A percentile compares a stretch with the other conserved stretches of the same genome.
Conservation (phyloP, 2,797 vertebrate genomes). For the Onychomys torridus region DNA sequence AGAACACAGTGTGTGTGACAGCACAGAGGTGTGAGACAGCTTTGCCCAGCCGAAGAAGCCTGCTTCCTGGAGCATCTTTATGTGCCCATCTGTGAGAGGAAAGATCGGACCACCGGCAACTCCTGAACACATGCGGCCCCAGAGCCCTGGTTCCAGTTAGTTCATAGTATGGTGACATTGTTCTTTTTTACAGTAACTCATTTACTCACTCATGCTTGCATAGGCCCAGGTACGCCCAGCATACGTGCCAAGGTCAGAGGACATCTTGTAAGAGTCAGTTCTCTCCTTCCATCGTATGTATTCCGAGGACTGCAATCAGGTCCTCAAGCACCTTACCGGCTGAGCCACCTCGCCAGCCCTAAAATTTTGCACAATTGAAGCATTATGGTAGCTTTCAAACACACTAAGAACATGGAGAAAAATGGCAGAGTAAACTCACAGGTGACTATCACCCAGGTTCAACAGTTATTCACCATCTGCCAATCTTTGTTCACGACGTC, state of each 20-base stretch:
- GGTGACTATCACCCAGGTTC: not conserved
- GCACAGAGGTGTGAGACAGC: not conserved
- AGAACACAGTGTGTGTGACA: not conserved
- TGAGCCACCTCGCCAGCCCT: not conserved
- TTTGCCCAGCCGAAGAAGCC: not conserved
- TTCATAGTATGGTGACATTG: not conserved
- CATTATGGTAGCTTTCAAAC: conserved; percentile 4
- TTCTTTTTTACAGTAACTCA: too few species aligned
- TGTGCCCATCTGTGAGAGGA: not conserved
- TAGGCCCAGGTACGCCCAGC: too few species aligned
- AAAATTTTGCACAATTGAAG: not conserved
- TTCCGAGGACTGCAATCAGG: not conserved
- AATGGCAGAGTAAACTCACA: not conserved
- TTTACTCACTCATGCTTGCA: not conserved
- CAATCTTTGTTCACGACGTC: not conserved
- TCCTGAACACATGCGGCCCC: not conserved
- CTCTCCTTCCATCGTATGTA: too few species aligned
- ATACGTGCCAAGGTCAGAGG: not conserved
- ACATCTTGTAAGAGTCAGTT: not conserved
- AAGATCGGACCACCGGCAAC: not conserved
- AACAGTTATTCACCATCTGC: not conserved
- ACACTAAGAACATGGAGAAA: not conserved
- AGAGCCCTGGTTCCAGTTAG: not conserved
- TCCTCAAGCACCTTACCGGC: not conserved
- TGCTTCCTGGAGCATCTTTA: not conserved